Evolutionary conservation across 2,113 vertebrate genomes (phyloP), one percentile per base, ranked within the genome.

Genomic region (Hystrix brachyura): DNA sequence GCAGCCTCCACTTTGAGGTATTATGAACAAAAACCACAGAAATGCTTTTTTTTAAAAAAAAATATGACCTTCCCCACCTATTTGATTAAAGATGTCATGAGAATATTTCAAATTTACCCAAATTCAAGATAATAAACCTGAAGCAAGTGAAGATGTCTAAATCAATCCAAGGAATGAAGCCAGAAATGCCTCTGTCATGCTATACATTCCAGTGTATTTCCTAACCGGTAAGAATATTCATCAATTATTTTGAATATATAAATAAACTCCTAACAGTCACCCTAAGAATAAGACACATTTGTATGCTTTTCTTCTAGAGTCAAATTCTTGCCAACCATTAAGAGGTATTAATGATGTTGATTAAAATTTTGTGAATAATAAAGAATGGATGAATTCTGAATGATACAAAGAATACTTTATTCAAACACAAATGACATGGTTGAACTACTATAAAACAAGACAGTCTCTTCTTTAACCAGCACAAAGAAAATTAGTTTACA

Each of bases 401-500:
- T 74, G 60, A 81, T n/a, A 80, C 48, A 92, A 86, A 94, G 4
- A 71, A 14, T 53, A 29, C 21, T 92, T 92, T 96, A 62, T 92
- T 91, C 80, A 97, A 15, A 92, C 15, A 65, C 18, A 60, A 90
- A 59, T 71, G 59, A 97, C 92, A 92, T 15, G 43, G 29, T 14
- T 78, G 69, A 90, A 78, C 38, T 81, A 5, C 71, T 84, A 15
- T 76, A 90, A 95, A 95, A 96, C 48, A 34, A 90, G 89, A 96
- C 69, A 74, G 69, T 64, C 55, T 93, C n/a, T 84, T 83, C 74
- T 93, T 92, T 78, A 96, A 95, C 95, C 87, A 94, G 72, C 48
- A 90, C 59, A 97, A 87, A 87, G 90, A 90, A 97, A 95, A 95
- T 76, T 71, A 83, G 83, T 94, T 97, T 95, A 87, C 74, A 82